These are phyloP conservation scores for Pemphigus obesinymphae DNA, from an alignment of 1,140 invertebrate genomes.

Conservation along the genomic window DNA sequence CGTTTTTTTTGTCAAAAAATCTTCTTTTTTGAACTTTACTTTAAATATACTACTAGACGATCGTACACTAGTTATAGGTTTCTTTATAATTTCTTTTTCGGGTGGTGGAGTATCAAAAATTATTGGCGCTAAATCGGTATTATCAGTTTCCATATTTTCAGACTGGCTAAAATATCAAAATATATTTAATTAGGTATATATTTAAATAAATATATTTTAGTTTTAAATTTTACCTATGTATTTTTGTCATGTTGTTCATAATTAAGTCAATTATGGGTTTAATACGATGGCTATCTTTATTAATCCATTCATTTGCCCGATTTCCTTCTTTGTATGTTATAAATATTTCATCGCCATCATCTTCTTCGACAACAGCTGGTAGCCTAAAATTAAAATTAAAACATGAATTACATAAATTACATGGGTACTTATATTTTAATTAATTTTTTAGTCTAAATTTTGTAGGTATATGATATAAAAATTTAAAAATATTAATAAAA, in stretches of 20 bases:
- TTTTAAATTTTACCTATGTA: neutral
- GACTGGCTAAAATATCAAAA: neutral
- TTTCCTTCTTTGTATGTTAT: neutral
- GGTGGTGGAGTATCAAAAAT: neutral
- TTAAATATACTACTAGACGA: conserved; percentile 11
- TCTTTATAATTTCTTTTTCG: conserved; percentile 33
- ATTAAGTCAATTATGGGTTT: neutral
- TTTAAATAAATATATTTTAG: neutral
- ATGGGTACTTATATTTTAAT: no score
- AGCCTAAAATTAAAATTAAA: neutral
- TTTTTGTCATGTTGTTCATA: neutral
- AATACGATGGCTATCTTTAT: conserved; percentile 33
- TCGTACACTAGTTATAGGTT: neutral
- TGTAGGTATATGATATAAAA: no score
- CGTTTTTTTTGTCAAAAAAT: conserved; percentile 5
- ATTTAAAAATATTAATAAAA: no score
- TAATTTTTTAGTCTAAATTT: no score
- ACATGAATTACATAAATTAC: no score
- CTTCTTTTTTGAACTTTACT: conserved; percentile 31
- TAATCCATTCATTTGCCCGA: conserved; percentile 20
- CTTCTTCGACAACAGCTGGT: conserved; percentile 3
- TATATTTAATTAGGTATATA: no score
- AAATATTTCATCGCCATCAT: conserved; percentile 35
- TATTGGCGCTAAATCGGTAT: neutral
- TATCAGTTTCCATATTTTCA: neutral